Conservation (phyloP, 2,888 invertebrate species). For the Tachina lurida region DNA sequence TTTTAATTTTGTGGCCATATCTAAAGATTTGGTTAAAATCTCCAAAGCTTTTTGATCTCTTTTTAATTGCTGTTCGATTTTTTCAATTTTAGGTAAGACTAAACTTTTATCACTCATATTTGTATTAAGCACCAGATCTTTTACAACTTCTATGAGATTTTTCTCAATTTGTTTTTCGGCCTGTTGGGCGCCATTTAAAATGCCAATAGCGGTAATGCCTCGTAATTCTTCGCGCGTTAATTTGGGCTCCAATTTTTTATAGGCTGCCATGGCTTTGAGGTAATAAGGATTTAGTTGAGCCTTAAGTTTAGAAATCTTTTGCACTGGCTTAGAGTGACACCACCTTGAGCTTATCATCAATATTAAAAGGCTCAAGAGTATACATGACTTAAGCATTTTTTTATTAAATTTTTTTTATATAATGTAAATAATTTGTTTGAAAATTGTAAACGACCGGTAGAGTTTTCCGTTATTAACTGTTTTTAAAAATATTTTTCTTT, state of each 20-base stretch:
- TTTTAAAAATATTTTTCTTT: slow-evolving; percentile 37
- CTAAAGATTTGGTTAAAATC: slow-evolving; percentile 79
- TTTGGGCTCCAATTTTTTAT: slow-evolving; percentile 77
- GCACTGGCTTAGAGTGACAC: slow-evolving; percentile 68
- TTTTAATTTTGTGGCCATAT: slow-evolving; percentile 76
- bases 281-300: slow-evolving; percentile 78
- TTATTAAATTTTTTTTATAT: slow-evolving; percentile 56
- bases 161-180: slow-evolving; percentile 80
- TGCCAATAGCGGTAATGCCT: slow-evolving; percentile 78
- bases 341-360: slow-evolving; percentile 62
- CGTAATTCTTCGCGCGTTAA: slow-evolving; percentile 78
- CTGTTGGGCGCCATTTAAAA: slow-evolving; percentile 80
- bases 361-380: slow-evolving; percentile 56
- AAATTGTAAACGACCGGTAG: slow-evolving; percentile 29
- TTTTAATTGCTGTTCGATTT: slow-evolving; percentile 78
- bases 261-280: slow-evolving; percentile 78
- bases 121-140: slow-evolving; percentile 77
- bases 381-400: slow-evolving; percentile 68
- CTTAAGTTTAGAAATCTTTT: slow-evolving; percentile 57
- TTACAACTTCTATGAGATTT: slow-evolving; percentile 76
- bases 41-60: slow-evolving; percentile 79
- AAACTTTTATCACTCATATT: slow-evolving; percentile 73
- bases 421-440: background rate
- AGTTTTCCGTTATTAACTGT: slow-evolving; percentile 57
- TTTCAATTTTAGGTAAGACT: slow-evolving; percentile 76